A percentile compares a stretch with the other conserved stretches of the same genome.
These are phyloP conservation scores for Mesochorus sp. DNA, from an alignment of 2,888 invertebrate genomes.

Conservation along the genomic window DNA sequence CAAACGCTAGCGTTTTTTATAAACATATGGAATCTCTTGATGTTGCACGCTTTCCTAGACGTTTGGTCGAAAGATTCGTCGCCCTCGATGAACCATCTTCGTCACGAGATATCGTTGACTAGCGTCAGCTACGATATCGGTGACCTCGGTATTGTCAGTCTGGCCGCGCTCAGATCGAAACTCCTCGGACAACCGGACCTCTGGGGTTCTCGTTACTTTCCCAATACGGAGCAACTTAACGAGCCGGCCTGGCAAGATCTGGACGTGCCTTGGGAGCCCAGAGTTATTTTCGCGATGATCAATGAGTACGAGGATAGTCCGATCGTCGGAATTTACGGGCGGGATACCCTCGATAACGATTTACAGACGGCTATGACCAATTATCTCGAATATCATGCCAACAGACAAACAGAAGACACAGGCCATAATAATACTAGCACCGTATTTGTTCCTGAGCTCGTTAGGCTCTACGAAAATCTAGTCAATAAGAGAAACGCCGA, in stretches of 20 bases:
- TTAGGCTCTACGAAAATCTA: constrained; percentile 71
- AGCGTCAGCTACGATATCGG: constrained; percentile 79
- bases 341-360: constrained; percentile 72
- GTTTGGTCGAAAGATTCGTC: constrained; percentile 73
- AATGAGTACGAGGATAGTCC: constrained; percentile 76
- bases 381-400: constrained; percentile 70
- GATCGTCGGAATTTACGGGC: constrained; percentile 69
- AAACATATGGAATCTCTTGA: constrained; percentile 80
- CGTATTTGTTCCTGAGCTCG: constrained; percentile 69
- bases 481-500: constrained; percentile 42
- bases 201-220: constrained; percentile 67
- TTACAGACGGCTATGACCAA: constrained; percentile 66
- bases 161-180: constrained; percentile 75
- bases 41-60: constrained; percentile 76
- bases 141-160: constrained; percentile 78
- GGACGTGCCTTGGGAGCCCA: constrained; percentile 76
- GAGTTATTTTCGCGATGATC: constrained; percentile 76
- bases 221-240: constrained; percentile 75
- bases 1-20: constrained; percentile 78
- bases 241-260: constrained; percentile 78
- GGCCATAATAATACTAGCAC: constrained; percentile 29
- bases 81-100: constrained; percentile 69
- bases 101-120: constrained; percentile 71
- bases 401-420: not conserved
- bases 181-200: constrained; percentile 68